A percentile compares a stretch with the other conserved stretches of the same genome.
Conservation (phyloP, 2,797 vertebrate species). For the Syngnathus acus region DNA sequence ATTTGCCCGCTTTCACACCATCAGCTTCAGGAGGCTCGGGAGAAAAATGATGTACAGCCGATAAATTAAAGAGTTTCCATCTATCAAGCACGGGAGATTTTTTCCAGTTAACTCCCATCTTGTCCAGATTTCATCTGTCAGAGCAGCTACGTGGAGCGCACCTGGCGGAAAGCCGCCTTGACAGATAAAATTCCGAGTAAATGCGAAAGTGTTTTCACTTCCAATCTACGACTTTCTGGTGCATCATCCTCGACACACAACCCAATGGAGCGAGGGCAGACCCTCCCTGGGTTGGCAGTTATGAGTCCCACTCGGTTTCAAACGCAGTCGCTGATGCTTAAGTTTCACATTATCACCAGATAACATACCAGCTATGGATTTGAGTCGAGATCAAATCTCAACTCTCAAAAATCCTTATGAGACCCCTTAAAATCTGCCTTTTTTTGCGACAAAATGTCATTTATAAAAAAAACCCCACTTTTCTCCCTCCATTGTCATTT, state of each 20-base stretch:
- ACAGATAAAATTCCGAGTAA: slow-evolving; percentile 38
- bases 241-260: slow-evolving; percentile 48
- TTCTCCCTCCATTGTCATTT: no score
- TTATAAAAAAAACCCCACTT: background rate
- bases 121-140: slow-evolving; percentile 23
- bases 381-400: background rate
- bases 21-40: slow-evolving; percentile 13
- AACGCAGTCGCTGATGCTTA: slow-evolving; percentile 17
- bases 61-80: slow-evolving; percentile 37
- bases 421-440: background rate
- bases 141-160: slow-evolving; percentile 2
- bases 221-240: slow-evolving; percentile 42
- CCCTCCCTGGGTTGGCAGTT: slow-evolving; percentile 21
- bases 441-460: background rate
- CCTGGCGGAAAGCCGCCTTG: slow-evolving; percentile 36
- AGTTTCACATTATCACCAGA: slow-evolving; percentile 12
- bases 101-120: slow-evolving; percentile 41
- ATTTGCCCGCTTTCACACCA: slow-evolving; percentile 35
- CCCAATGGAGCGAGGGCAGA: slow-evolving; percentile 35
- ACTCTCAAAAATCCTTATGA: background rate
- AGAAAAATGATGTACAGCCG: slow-evolving; percentile 24
- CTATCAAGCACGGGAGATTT: slow-evolving; percentile 26
- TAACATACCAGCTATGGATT: background rate
- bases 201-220: slow-evolving; percentile 33
- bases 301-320: slow-evolving; percentile 19